Evolutionary conservation across 2,888 invertebrate genomes (phyloP).

Genomic region (Amphipoea lucens): DNA sequence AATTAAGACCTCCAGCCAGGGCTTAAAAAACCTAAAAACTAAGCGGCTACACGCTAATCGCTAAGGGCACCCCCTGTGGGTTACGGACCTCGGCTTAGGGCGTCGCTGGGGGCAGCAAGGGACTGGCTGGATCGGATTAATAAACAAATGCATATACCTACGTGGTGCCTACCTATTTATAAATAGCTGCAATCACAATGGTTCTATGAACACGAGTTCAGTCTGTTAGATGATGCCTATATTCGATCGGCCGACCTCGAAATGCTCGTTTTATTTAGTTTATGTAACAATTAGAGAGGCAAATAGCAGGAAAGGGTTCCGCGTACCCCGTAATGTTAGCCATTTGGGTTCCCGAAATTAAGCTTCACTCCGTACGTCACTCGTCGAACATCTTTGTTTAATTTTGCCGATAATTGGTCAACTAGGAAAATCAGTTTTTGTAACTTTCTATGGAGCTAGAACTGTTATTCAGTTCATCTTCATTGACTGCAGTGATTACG

Average conservation of each 20-base stretch:
- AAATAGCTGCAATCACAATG: background rate
- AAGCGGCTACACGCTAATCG: too few relatives aligned
- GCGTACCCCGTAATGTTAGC: constrained; percentile 76
- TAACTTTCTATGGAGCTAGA: background rate
- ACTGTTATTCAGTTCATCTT: background rate
- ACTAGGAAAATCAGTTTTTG: constrained; percentile 21
- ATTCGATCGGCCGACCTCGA: constrained; percentile 69
- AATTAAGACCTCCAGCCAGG: too few relatives aligned
- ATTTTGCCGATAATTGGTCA: constrained; percentile 61
- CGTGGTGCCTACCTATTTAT: background rate
- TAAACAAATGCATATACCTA: background rate
- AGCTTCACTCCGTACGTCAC: constrained; percentile 70
- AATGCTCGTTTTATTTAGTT: constrained; percentile 83
- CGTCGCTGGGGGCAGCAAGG: too few relatives aligned
- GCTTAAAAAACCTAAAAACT: too few relatives aligned
- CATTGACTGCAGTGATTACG: background rate
- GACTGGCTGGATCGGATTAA: too few relatives aligned
- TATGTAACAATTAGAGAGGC: constrained; percentile 85
- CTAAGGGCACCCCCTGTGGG: too few relatives aligned
- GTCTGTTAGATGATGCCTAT: constrained; percentile 52
- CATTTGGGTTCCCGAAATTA: constrained; percentile 81
- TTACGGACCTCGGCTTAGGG: too few relatives aligned
- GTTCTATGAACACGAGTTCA: constrained; percentile 9
- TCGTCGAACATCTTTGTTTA: constrained; percentile 71
- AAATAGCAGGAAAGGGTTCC: constrained; percentile 79